Conservation (phyloP, 2,113 vertebrate genomes). For the Hipposideros armiger region DNA sequence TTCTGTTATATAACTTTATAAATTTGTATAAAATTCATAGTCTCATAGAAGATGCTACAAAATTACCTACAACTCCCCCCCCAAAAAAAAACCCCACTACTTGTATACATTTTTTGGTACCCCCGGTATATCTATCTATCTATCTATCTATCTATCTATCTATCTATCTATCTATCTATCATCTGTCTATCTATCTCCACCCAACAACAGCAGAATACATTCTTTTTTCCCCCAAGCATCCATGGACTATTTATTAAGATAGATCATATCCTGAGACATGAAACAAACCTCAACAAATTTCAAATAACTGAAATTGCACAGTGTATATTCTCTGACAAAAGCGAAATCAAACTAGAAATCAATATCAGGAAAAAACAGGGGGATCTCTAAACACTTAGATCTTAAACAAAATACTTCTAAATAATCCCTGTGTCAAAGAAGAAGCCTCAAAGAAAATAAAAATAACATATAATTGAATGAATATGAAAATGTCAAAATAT, state of each 20-base stretch:
- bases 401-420: constrained; percentile 1
- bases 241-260: not conserved
- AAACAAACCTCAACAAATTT: not conserved
- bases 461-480: not conserved
- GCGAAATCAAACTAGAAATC: not conserved
- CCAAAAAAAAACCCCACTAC: not conserved
- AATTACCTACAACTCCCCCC: not conserved
- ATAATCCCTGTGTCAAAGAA: not conserved
- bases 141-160: too few relatives aligned
- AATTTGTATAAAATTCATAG: not conserved
- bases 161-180: too few relatives aligned
- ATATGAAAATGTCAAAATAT: not conserved
- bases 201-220: not conserved
- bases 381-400: not conserved
- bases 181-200: not conserved
- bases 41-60: not conserved
- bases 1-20: not conserved
- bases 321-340: not conserved
- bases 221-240: not conserved
- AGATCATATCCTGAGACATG: not conserved
- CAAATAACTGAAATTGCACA: not conserved
- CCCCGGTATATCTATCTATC: too few relatives aligned
- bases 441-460: not conserved
- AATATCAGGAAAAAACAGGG: not conserved
- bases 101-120: too few relatives aligned